Percentiles rank a stretch among this genome's conserved stretches.
Conservation (phyloP, 92 coral and sea anemone genomes). For the Actinernus sp. region DNA sequence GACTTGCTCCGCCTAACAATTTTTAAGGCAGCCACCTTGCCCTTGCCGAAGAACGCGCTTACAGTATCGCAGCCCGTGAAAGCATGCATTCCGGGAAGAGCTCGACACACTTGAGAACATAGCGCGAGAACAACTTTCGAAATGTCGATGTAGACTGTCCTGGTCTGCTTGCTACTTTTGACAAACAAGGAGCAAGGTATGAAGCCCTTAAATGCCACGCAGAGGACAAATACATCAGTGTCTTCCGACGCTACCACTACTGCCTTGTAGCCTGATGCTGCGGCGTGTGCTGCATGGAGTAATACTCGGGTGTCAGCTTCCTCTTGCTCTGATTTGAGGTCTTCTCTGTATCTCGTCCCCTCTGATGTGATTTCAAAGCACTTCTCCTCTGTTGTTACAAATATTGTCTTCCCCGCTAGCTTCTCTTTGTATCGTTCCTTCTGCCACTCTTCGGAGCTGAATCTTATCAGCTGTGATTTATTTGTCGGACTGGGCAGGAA, state of each 20-base stretch:
- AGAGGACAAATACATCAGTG: constrained; percentile 58
- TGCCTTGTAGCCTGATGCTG: constrained; percentile 25
- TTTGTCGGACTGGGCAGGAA: constrained; percentile 34
- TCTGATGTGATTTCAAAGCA: constrained; percentile 44
- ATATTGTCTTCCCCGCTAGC: constrained; percentile 34
- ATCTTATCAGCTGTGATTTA: constrained; percentile 33
- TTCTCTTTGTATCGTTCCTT: constrained; percentile 38
- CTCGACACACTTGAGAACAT: constrained; percentile 39
- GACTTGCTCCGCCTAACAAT: constrained; percentile 11
- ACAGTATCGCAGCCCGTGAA: constrained; percentile 72
- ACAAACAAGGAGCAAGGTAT: constrained; percentile 40
- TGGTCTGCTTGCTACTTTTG: constrained; percentile 59
- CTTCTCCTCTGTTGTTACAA: constrained; percentile 35
- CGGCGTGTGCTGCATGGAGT: constrained; percentile 49
- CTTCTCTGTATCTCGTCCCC: constrained; percentile 5
- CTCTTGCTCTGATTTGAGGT: constrained; percentile 53
- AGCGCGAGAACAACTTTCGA: constrained; percentile 40
- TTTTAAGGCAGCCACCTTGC: constrained; percentile 36
- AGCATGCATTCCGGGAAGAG: constrained; percentile 67
- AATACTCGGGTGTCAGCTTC: constrained; percentile 68
- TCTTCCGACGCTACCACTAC: constrained; percentile 60
- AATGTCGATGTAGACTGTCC: constrained; percentile 42
- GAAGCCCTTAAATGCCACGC: constrained; percentile 23
- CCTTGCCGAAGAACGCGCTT: constrained; percentile 69
- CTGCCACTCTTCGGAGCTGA: constrained; percentile 19